Conservation (phyloP, 2,888 invertebrate species). For the Leucozona laternaria region DNA sequence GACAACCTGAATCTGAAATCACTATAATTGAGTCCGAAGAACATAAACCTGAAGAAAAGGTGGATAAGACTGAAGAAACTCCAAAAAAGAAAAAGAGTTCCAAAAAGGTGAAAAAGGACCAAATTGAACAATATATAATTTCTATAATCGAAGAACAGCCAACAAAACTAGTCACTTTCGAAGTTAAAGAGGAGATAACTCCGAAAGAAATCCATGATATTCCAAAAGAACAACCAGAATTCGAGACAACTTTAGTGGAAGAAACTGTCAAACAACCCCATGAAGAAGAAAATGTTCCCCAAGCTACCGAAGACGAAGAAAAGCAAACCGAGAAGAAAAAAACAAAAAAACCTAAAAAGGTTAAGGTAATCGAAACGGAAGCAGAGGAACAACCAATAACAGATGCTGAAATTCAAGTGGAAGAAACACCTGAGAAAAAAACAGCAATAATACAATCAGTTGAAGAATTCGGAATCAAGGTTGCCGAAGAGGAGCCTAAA, state of each 20-base stretch:
- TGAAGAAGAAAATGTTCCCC: conserved; percentile 79
- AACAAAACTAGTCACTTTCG: conserved; percentile 73
- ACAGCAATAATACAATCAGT: conserved; percentile 45
- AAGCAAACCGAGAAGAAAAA: conserved; percentile 65
- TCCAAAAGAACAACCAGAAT: conserved; percentile 66
- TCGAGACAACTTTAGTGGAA: conserved; percentile 80
- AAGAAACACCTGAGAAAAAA: conserved; percentile 47
- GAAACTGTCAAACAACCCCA: conserved; percentile 82
- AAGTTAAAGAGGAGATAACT: conserved; percentile 75
- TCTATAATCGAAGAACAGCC: conserved; percentile 80
- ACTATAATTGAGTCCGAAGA: conserved; percentile 78
- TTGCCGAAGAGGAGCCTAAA: conserved; percentile 73
- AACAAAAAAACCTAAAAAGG: conserved; percentile 81
- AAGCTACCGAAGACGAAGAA: conserved; percentile 52
- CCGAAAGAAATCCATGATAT: conserved; percentile 72
- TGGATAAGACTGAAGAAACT: conserved; percentile 65
- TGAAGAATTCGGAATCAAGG: conserved; percentile 50
- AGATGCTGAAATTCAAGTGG: conserved; percentile 77
- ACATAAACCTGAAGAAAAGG: conserved; percentile 76
- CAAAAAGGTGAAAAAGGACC: conserved; percentile 78
- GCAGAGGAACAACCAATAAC: conserved; percentile 85
- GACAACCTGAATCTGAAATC: conserved; percentile 82
- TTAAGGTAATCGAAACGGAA: conserved; percentile 80
- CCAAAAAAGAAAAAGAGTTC: conserved; percentile 77
- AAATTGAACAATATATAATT: conserved; percentile 80